phyloP scores from a whole-genome alignment of 2,113 vertebrate species.

The Scalopus aquaticus region DNA sequence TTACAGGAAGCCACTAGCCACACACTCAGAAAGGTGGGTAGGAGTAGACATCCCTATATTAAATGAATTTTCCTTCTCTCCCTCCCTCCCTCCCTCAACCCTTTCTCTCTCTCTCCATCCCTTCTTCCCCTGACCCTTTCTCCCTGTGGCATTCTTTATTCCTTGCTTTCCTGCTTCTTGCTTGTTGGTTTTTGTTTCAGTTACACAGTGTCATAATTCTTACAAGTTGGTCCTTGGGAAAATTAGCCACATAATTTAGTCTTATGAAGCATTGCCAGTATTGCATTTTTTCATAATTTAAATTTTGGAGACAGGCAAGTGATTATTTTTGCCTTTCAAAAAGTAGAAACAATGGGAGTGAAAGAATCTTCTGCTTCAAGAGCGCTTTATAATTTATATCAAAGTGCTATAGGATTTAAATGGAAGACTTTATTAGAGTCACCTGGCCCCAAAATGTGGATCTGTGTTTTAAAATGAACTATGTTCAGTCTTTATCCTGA shows the following conservation, averaged over 20 bases:
- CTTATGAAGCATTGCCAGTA: not conserved
- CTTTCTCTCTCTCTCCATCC: not conserved
- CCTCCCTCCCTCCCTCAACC: no score
- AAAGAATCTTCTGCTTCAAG: not conserved
- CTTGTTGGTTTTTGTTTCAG: not conserved
- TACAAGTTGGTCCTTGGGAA: not conserved
- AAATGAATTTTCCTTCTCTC: not conserved
- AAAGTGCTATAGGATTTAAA: not conserved
- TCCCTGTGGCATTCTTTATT: not conserved
- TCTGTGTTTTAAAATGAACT: not conserved
- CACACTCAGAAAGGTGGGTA: slow-evolving; percentile 51
- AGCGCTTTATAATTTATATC: not conserved
- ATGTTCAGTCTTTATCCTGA: not conserved
- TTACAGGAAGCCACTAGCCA: slow-evolving; percentile 84
- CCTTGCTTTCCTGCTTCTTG: not conserved
- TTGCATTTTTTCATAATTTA: not conserved
- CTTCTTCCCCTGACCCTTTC: not conserved
- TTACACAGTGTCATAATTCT: not conserved
- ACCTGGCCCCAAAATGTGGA: not conserved
- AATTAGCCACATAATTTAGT: not conserved
- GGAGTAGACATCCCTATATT: not conserved
- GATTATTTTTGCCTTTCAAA: slow-evolving; percentile 22
- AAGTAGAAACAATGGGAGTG: not conserved
- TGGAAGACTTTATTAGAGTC: not conserved
- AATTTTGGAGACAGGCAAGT: not conserved